Percentiles rank a stretch among this genome's conserved stretches.
phyloP scores from a whole-genome alignment of 1,140 invertebrate species.

The Apis laboriosa region DNA sequence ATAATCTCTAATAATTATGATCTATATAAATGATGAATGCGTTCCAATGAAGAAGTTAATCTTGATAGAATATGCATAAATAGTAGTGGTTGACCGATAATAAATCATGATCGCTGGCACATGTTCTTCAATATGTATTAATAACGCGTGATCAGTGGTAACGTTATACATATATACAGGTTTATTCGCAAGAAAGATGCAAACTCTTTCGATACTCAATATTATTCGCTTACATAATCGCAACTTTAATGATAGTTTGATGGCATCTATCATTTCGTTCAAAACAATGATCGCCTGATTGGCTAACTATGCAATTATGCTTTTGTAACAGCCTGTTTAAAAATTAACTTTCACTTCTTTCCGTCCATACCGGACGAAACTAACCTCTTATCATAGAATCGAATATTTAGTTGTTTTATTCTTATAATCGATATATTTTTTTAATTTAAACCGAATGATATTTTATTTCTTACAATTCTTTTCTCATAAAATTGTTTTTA shows the following conservation, averaged over 20 bases:
- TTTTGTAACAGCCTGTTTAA: constrained; percentile 61
- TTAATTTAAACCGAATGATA: not conserved
- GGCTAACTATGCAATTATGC: constrained; percentile 61
- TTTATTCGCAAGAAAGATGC: constrained; percentile 18
- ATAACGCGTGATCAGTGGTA: constrained; percentile 1
- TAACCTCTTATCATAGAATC: not conserved
- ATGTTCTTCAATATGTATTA: constrained; percentile 39
- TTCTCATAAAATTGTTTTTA: no score
- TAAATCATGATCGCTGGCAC: constrained; percentile 41
- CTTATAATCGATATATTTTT: not conserved
- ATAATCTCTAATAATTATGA: not conserved
- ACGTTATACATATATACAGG: not conserved
- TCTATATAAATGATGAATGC: not conserved
- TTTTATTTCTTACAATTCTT: not conserved
- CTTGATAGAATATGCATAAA: constrained; percentile 24
- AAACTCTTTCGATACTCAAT: not conserved
- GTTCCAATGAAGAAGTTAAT: constrained; percentile 16
- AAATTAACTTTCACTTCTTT: constrained; percentile 65
- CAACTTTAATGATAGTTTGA: constrained; percentile 55
- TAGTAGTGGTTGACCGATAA: constrained; percentile 22
- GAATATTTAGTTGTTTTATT: not conserved
- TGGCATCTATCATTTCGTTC: constrained; percentile 61
- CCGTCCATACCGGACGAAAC: constrained; percentile 35
- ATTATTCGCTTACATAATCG: constrained; percentile 50
- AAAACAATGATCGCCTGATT: constrained; percentile 66